These are phyloP conservation scores for Pomatorhinus ruficollis DNA, from an alignment of 2,113 vertebrate species.

Conservation along the genomic window DNA sequence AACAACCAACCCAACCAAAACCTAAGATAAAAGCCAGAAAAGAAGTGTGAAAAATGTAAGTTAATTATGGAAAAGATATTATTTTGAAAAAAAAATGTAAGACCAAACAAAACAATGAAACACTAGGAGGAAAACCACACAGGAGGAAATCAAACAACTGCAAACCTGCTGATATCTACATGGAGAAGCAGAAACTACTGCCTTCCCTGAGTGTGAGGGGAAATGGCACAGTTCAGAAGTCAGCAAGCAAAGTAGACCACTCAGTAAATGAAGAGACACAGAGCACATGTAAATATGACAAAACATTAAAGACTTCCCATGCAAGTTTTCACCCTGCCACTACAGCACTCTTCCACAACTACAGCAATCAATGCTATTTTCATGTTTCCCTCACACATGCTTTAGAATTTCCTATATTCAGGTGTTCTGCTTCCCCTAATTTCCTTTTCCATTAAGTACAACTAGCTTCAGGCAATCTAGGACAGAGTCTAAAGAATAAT, in stretches of 20 bases:
- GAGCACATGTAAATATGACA: not conserved
- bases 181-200: not conserved
- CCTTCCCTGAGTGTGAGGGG: fast-evolving
- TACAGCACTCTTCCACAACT: not conserved
- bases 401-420: not conserved
- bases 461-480: not conserved
- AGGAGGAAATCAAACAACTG: not conserved
- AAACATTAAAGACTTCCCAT: not conserved
- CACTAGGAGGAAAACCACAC: not conserved
- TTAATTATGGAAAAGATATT: not conserved
- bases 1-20: not conserved
- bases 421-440: not conserved
- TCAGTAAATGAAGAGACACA: not conserved
- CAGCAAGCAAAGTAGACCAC: not conserved
- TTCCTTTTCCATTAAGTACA: not conserved
- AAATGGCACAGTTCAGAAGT: not conserved
- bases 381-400: not conserved
- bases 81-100: not conserved
- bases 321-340: not conserved
- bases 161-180: not conserved
- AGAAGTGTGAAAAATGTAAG: not conserved
- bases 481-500: not conserved
- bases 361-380: not conserved
- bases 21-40: not conserved
- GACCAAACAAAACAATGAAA: not conserved